Base-by-base conservation (phyloP, 1,140 invertebrate genomes). In the Leptinotarsa undecemlineata region DNA sequence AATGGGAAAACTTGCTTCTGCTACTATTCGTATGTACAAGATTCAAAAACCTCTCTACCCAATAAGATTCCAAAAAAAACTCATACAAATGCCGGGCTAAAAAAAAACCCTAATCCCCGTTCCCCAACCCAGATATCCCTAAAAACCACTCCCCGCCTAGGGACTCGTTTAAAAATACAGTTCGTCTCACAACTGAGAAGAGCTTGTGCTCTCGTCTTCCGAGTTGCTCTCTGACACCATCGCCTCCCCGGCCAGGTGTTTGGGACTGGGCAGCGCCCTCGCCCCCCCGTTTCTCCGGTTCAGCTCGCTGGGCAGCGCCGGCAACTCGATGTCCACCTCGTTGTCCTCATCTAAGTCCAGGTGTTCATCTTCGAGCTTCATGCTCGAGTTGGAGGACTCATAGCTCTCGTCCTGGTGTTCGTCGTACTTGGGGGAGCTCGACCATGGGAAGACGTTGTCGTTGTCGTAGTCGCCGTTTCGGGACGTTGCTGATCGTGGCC, bases 171-270 rank as follows among this genome's bases (percentile, higher is more conserved):
- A 57, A 57, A 57, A 57, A 17, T 15, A 57, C 51, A 57, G 51
- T 57, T 57, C 19, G 26, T 81, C 77, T 84, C 82, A 84, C 74
- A 85, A 82, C 72, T 83, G 83, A 15, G 84, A 85, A 21, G 81
- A 83, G 74, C 81, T 84, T n/a, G 82, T 88, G 76, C 86, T 86
- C 76, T 88, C 87, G 78, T 88, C 88, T 76, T 89, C 88, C 0
- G 88, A 88, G 73, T 88, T 88, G 66, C 87, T 86, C 63, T 88
- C 87, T 4, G 86, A 88, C 15, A 87, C 85, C 77, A 84, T 84
- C 26, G 90, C 89, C 81, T 91, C 90, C 5, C 90, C 90, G n/a
- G 90, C 90, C 5, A 90, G 89, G 78, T 91, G 89, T 79, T 90
- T 90, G 62, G 84, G 84, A 21, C 79, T 78, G 17, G 84, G 84